These are phyloP conservation scores for Origma solitaria DNA, from an alignment of 2,113 vertebrate species.

Conservation along the genomic window DNA sequence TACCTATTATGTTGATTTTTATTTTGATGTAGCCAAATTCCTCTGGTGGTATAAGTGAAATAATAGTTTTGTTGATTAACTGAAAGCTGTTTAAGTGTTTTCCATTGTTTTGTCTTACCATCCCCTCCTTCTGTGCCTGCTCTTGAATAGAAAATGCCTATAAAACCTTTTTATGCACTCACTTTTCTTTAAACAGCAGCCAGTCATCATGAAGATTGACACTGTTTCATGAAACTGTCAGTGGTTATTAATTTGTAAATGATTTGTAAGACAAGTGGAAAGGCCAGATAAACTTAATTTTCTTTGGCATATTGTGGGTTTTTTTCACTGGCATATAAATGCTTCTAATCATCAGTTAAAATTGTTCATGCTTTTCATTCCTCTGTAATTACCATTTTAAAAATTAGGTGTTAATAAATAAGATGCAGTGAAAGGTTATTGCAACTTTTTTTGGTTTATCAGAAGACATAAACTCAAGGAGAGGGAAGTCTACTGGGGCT, in stretches of 20 bases:
- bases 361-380: slow-evolving; percentile 25
- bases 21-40: background rate
- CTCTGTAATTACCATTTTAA: slow-evolving; percentile 29
- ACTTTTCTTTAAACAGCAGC: background rate
- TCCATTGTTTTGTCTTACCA: background rate
- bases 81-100: background rate
- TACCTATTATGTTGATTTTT: background rate
- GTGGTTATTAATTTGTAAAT: slow-evolving; percentile 58
- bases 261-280: slow-evolving; percentile 51
- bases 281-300: slow-evolving; percentile 62
- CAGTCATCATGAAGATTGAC: slow-evolving; percentile 29
- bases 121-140: background rate
- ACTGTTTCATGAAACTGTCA: slow-evolving; percentile 57
- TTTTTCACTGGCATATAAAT: slow-evolving; percentile 41
- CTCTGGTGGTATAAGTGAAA: background rate
- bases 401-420: background rate
- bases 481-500: background rate
- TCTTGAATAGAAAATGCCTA: background rate
- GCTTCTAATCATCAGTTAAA: slow-evolving; percentile 59
- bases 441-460: background rate
- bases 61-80: background rate
- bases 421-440: background rate
- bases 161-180: background rate
- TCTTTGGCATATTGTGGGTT: background rate
- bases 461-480: background rate